These are phyloP conservation scores for Spheniscus mendiculus DNA, from an alignment of 2,113 vertebrate species.

Conservation along the genomic window DNA sequence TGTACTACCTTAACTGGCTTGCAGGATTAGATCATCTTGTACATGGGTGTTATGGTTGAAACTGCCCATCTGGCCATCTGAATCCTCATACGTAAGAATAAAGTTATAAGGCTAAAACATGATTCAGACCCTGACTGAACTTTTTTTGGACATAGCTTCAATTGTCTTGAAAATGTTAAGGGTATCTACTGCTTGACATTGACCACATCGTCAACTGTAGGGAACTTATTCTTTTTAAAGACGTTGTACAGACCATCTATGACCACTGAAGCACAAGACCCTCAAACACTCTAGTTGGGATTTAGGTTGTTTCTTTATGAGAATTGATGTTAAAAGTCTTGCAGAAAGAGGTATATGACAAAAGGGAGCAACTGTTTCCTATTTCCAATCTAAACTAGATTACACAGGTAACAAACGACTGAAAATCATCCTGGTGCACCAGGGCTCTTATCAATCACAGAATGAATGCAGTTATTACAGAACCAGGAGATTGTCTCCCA, in stretches of 20 bases:
- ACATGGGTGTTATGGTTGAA: accelerated
- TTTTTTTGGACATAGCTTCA: background rate
- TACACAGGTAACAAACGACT: background rate
- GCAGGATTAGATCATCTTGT: too few species aligned
- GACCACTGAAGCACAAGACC: background rate
- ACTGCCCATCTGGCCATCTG: background rate
- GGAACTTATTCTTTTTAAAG: background rate
- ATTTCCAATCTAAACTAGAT: background rate
- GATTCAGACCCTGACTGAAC: background rate
- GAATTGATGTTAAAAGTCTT: background rate
- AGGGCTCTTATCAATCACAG: background rate
- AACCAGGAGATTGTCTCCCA: background rate
- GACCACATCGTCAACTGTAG: background rate
- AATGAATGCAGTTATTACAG: background rate
- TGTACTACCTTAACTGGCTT: background rate
- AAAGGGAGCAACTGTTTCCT: background rate
- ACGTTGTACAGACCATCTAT: background rate
- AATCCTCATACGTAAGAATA: background rate
- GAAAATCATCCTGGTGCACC: background rate
- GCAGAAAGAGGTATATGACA: background rate
- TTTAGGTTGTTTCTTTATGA: background rate
- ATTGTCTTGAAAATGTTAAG: background rate
- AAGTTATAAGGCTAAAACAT: background rate
- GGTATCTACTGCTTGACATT: background rate
- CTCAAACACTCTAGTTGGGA: background rate